Evolutionary conservation across 1,140 invertebrate species (phyloP).

Genomic region (Stegodyphus mimosarum): DNA sequence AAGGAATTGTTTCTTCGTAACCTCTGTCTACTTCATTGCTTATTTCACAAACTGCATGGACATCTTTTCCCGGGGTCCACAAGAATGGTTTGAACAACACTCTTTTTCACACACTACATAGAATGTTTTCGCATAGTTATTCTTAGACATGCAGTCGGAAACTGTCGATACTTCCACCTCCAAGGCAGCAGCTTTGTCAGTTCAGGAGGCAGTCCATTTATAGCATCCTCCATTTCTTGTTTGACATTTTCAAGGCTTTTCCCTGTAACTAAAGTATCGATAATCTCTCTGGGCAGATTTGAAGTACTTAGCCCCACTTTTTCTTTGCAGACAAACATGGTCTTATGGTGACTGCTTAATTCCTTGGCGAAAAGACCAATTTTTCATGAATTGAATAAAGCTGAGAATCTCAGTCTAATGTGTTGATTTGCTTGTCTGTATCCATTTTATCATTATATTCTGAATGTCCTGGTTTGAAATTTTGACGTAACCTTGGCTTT

Average conservation of each 20-base stretch:
- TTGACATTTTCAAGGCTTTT: slow-evolving; percentile 10
- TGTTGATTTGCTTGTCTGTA: slow-evolving; percentile 16
- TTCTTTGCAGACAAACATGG: slow-evolving; percentile 19
- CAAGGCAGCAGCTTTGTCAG: background rate
- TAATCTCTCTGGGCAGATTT: slow-evolving; percentile 23
- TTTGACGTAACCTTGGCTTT: slow-evolving; percentile 34
- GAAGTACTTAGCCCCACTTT: slow-evolving; percentile 6
- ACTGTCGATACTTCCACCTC: background rate
- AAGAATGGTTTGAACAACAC: background rate
- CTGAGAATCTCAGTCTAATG: slow-evolving; percentile 4
- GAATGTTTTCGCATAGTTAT: background rate
- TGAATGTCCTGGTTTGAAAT: slow-evolving; percentile 22
- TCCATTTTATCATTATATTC: slow-evolving; percentile 25
- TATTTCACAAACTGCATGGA: background rate
- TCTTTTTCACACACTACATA: too few species aligned
- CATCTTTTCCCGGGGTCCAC: background rate
- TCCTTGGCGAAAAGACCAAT: slow-evolving; percentile 23
- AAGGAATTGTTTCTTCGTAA: background rate
- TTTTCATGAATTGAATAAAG: slow-evolving; percentile 44
- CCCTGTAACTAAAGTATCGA: slow-evolving; percentile 1
- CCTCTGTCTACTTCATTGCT: background rate
- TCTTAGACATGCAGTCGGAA: background rate
- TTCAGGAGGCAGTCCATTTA: background rate
- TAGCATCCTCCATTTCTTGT: slow-evolving; percentile 12
- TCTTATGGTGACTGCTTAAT: slow-evolving; percentile 8